Base-by-base conservation (phyloP, 2,113 vertebrate genomes). In the Elanoides forficatus region DNA sequence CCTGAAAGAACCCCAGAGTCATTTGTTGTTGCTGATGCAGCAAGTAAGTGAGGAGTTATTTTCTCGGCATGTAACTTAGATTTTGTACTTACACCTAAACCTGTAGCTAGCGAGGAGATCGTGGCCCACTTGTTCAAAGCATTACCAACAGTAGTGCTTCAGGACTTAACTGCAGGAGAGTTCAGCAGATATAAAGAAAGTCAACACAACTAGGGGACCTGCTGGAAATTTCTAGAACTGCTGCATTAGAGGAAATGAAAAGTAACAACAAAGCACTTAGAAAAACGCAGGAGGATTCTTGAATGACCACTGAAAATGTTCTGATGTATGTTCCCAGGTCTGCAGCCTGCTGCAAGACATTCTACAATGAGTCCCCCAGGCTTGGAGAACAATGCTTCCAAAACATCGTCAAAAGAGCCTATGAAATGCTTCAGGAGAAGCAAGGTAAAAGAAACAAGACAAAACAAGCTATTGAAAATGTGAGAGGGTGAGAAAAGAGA, bases 1-100 rank as follows among this genome's bases (percentile, higher is more conserved):
- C 98, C 99, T 81, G 98, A 98, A 91, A 98, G 99, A 97, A 99
- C 98, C 19, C 98, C 97, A 0, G 98, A 98, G 50, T 99, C 99
- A 6, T 99, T 98, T 91, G 27, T 99, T 81, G 74, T 99, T 59
- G 96, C 97, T 71, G 97, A 98, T 62, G 97, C 98, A 63, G 95
- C 98, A 21, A 86, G 99, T 99, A 93, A 97, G 98, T 98, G 70
- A 56, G 13, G 81, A 65, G 63, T 88, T 85, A 30, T 60, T 91
- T 74, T 86, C 65, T 70, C 11, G 14, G 89, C 53, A 15, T 21
- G 6, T 67, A 56, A 38, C 78, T 92, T 84, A 71, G 58, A 60
- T 75, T 75, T 82, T 73, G 67, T 60, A 66, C n/a, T 86, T 60
- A 30, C 53, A 66, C 55, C 58, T 50, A 53, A n/a, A 26, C 30